phyloP scores from a whole-genome alignment of 2,113 vertebrate genomes.

The Chelonoidis abingdonii region DNA sequence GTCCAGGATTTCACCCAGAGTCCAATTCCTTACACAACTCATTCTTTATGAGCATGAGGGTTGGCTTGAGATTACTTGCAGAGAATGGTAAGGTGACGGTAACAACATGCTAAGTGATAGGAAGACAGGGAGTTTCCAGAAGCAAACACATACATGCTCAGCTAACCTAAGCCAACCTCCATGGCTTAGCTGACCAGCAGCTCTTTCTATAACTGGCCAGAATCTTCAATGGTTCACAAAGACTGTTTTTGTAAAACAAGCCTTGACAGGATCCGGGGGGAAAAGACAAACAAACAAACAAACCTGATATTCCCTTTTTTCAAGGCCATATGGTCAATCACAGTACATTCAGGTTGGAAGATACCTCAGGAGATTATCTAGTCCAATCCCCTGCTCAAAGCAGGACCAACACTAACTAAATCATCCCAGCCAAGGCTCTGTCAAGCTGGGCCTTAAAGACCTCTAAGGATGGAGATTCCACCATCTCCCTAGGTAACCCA shows the following conservation, averaged over 20 bases:
- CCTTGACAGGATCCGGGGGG: not conserved
- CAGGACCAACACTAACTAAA: no score
- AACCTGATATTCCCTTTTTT: not conserved
- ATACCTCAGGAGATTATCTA: no score
- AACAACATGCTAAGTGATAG: not conserved
- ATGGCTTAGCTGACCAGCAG: not conserved
- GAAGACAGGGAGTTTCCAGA: not conserved
- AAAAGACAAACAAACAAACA: not conserved
- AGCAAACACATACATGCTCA: not conserved
- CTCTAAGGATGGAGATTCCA: no score
- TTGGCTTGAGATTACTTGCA: not conserved
- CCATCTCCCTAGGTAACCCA: no score
- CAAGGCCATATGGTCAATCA: not conserved
- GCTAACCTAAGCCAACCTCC: not conserved
- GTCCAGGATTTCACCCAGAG: not conserved
- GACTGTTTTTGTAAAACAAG: not conserved
- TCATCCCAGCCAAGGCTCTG: no score
- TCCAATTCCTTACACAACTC: not conserved
- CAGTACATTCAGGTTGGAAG: no score
- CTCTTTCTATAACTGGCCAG: not conserved
- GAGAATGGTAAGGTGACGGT: not conserved
- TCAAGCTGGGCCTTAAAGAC: no score
- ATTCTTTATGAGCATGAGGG: not conserved
- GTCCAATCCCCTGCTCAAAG: no score
- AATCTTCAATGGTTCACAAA: not conserved